phyloP scores from a whole-genome alignment of 2,797 vertebrate genomes.

The Phataginus tetradactyla region DNA sequence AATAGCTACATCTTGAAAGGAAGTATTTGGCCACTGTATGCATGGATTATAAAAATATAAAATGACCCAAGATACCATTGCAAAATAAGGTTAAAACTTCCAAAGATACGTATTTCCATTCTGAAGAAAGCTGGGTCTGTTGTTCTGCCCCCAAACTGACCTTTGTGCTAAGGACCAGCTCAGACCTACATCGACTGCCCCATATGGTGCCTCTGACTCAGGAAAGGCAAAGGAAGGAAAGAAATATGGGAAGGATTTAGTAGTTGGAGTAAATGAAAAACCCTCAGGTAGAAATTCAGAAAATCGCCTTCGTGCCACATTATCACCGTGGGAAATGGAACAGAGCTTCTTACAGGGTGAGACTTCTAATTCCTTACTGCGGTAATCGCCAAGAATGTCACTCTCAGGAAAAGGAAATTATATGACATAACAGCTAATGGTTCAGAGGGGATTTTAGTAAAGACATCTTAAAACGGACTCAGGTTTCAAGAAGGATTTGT shows the following conservation, averaged over 20 bases:
- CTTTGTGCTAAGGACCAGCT: neutral
- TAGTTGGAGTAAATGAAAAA: neutral
- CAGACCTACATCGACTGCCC: neutral
- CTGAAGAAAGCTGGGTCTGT: neutral
- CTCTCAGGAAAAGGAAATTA: conserved; percentile 48
- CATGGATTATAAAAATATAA: neutral
- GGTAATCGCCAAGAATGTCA: conserved; percentile 27
- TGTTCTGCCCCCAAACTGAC: neutral
- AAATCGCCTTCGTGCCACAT: conserved; percentile 58
- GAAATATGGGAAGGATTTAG: neutral
- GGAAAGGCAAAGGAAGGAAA: neutral
- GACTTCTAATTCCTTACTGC: conserved; percentile 52
- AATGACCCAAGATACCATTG: neutral
- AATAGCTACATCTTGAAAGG: neutral
- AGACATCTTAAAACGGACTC: conserved; percentile 64
- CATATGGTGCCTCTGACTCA: neutral
- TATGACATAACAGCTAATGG: conserved; percentile 48
- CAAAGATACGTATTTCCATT: neutral
- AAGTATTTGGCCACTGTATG: neutral
- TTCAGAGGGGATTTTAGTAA: conserved; percentile 61
- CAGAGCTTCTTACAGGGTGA: neutral
- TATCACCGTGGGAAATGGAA: conserved; percentile 33
- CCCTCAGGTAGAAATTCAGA: conserved; percentile 65
- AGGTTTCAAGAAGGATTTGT: conserved; percentile 68
- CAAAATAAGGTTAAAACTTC: neutral